These are phyloP conservation scores for Helarctos malayanus DNA, from an alignment of 2,797 vertebrate genomes.

Conservation along the genomic window DNA sequence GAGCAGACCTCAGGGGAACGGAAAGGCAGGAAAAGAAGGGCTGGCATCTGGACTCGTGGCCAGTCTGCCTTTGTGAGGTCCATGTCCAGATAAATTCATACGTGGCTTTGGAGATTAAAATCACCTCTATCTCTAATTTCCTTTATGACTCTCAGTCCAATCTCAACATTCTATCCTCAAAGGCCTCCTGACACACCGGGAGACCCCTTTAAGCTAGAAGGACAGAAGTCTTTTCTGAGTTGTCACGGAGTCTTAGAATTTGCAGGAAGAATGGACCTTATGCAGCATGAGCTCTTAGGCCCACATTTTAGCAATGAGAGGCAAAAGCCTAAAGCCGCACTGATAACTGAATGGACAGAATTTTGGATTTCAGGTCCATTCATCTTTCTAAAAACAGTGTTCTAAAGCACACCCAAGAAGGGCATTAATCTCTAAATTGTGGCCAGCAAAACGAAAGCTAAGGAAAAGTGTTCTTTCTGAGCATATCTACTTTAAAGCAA, in stretches of 20 bases:
- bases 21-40: neutral
- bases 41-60: neutral
- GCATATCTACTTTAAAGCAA: conserved; percentile 50
- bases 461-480: neutral
- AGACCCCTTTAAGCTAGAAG: neutral
- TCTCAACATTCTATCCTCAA: neutral
- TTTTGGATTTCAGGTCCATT: neutral
- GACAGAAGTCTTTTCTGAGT: neutral
- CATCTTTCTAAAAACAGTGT: neutral
- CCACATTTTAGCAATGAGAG: neutral
- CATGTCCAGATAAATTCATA: neutral
- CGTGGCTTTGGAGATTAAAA: neutral
- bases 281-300: neutral
- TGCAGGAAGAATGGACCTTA: neutral
- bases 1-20: conserved; percentile 42
- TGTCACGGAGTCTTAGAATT: neutral
- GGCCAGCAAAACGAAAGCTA: conserved; percentile 21
- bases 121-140: conserved; percentile 1
- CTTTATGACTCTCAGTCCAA: neutral
- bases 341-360: neutral
- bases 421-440: neutral
- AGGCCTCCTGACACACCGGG: neutral
- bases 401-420: neutral
- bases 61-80: neutral
- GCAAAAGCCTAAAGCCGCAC: neutral